A percentile compares a stretch with the other conserved stretches of the same genome.
Evolutionary conservation across 64 coral and sea anemone genomes (phyloP).

Genomic region (Orbicella faveolata): DNA sequence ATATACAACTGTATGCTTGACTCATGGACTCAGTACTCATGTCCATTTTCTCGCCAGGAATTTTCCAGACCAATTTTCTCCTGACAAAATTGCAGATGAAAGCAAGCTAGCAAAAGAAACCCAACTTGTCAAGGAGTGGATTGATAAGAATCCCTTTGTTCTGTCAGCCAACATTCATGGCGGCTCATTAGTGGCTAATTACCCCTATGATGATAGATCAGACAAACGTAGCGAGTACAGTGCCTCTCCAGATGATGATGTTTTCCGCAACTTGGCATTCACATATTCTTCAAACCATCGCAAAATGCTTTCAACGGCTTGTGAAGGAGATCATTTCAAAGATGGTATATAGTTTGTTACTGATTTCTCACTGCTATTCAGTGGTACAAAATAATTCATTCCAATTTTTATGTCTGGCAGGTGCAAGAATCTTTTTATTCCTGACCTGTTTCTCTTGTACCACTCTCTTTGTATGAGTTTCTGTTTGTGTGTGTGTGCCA

Average conservation of each 20-base stretch:
- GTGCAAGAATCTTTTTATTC: no score
- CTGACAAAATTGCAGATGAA: neutral
- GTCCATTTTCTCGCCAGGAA: constrained; percentile 56
- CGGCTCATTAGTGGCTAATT: constrained; percentile 92
- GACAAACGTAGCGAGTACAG: constrained; percentile 39
- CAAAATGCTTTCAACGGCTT: constrained; percentile 64
- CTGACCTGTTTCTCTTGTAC: no score
- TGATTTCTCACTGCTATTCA: neutral
- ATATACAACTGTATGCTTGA: no score
- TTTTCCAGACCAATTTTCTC: constrained; percentile 84
- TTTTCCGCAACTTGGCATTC: constrained; percentile 72
- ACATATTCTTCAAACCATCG: constrained; percentile 76
- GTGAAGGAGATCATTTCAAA: constrained; percentile 61
- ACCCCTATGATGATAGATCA: constrained; percentile 75
- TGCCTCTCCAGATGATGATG: constrained; percentile 76
- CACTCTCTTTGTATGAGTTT: no score
- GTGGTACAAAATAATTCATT: no score
- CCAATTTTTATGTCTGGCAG: no score
- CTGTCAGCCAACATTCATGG: constrained; percentile 95
- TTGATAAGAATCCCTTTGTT: constrained; percentile 79
- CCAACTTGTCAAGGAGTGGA: constrained; percentile 74
- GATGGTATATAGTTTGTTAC: constrained; percentile 46
- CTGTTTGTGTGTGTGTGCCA: no score
- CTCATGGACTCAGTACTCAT: no score
- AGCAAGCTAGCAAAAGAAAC: constrained; percentile 66